These are phyloP conservation scores for Caloenas nicobarica DNA, from an alignment of 2,113 vertebrate species.

Conservation along the genomic window DNA sequence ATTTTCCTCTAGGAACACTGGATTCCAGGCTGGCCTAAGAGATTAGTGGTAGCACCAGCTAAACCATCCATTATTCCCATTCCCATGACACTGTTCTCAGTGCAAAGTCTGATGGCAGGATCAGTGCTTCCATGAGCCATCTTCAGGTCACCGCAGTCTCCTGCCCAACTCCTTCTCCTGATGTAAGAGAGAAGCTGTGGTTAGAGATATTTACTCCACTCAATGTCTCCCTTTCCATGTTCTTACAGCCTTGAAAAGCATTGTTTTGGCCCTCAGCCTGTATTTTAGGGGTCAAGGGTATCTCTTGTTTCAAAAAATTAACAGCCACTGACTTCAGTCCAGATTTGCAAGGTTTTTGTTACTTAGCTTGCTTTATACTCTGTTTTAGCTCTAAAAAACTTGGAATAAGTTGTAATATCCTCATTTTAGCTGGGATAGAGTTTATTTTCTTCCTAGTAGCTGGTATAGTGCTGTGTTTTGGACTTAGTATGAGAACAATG, in stretches of 20 bases:
- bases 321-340: not conserved
- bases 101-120: not conserved
- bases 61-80: not conserved
- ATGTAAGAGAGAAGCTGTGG: not conserved
- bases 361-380: not conserved
- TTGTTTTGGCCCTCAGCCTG: not conserved
- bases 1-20: not conserved
- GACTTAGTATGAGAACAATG: too few species aligned
- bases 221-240: not conserved
- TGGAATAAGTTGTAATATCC: not conserved
- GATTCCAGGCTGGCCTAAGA: not conserved
- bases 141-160: not conserved
- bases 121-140: not conserved
- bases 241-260: not conserved
- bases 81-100: not conserved
- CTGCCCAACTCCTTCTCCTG: accelerated
- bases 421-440: too few species aligned
- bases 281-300: not conserved
- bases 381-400: not conserved
- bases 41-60: not conserved
- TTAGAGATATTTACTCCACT: not conserved
- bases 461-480: too few species aligned
- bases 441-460: too few species aligned
- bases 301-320: not conserved
- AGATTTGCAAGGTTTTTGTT: not conserved